A percentile compares a stretch with the other conserved stretches of the same genome.
phyloP scores from a whole-genome alignment of 2,888 invertebrate genomes.

The Lydus trimaculatus region DNA sequence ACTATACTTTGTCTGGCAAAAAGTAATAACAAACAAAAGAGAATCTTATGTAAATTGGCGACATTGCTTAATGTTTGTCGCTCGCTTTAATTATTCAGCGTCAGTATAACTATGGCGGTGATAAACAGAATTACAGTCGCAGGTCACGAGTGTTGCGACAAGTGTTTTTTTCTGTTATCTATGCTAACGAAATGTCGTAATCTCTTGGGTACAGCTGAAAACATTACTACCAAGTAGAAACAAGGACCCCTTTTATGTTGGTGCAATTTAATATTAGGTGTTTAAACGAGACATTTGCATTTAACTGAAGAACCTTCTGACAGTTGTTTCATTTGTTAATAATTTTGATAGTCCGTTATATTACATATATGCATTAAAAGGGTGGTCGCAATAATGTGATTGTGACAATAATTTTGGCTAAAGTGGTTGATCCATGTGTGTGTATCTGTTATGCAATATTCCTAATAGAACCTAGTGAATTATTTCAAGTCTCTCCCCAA shows the following conservation, averaged over 20 bases:
- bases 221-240: constrained; percentile 43
- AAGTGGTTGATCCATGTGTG: constrained; percentile 13
- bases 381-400: neutral
- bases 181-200: constrained; percentile 56
- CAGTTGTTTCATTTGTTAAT: neutral
- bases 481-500: constrained; percentile 13
- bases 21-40: constrained; percentile 25
- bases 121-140: constrained; percentile 54
- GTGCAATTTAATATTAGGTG: constrained; percentile 40
- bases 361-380: neutral
- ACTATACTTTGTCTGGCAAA: neutral
- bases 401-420: constrained; percentile 3
- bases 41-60: constrained; percentile 37
- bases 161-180: constrained; percentile 60
- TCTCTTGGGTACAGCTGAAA: constrained; percentile 53
- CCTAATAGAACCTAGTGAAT: constrained; percentile 11
- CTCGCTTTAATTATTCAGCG: constrained; percentile 54
- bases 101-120: constrained; percentile 43
- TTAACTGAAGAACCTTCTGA: constrained; percentile 23
- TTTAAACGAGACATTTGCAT: constrained; percentile 38
- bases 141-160: constrained; percentile 57
- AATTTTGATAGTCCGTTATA: neutral
- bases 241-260: constrained; percentile 40
- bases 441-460: constrained; percentile 13
- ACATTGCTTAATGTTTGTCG: constrained; percentile 49